phyloP scores from a whole-genome alignment of 2,113 vertebrate species.

The Halichoerus grypus region DNA sequence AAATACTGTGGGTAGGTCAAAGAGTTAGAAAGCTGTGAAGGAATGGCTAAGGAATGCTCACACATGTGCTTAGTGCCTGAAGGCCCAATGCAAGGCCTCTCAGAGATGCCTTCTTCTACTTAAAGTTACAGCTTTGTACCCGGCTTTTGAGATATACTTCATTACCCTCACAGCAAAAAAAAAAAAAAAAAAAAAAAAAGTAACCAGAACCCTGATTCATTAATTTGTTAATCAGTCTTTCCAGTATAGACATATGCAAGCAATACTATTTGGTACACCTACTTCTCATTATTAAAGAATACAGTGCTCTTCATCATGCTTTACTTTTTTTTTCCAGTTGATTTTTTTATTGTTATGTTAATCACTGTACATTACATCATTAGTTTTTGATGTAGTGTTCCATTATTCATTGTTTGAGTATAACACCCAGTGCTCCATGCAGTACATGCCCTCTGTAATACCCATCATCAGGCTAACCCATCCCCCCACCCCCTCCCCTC shows the following conservation, averaged over 20 bases:
- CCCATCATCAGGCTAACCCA: too few species aligned
- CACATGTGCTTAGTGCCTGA: background rate
- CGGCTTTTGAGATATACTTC: background rate
- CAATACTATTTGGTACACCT: background rate
- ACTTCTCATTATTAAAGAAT: background rate
- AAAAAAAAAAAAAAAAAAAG: background rate
- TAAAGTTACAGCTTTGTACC: background rate
- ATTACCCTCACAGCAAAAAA: background rate
- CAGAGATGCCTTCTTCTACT: background rate
- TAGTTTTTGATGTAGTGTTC: too few species aligned
- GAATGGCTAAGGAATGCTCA: background rate
- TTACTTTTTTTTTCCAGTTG: background rate
- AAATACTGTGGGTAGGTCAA: background rate
- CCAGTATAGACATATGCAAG: background rate
- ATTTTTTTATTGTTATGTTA: too few species aligned
- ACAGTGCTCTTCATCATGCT: background rate
- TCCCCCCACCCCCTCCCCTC: too few species aligned
- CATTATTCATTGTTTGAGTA: too few species aligned
- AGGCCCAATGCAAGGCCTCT: background rate
- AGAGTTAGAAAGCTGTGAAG: background rate
- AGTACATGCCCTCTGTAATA: too few species aligned
- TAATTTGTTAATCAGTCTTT: background rate
- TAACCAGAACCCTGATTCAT: background rate
- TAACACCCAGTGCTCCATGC: too few species aligned
- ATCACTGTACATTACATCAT: too few species aligned